A percentile compares a stretch with the other conserved stretches of the same genome.
phyloP scores from a whole-genome alignment of 2,888 invertebrate genomes.

The Horisme vitalbata region DNA sequence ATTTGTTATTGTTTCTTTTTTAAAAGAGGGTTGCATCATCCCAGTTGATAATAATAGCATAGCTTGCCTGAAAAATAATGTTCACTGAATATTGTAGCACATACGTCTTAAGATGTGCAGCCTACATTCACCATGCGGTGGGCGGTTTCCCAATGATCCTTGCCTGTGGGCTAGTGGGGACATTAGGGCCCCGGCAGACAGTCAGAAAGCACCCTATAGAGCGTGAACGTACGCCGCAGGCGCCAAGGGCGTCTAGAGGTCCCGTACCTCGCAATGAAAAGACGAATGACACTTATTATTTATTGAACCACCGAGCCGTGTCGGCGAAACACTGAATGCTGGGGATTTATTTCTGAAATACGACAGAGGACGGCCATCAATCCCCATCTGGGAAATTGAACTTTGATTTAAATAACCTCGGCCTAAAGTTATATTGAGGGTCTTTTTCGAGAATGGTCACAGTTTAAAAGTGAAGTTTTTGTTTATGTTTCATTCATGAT shows the following conservation, averaged over 20 bases:
- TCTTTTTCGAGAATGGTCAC: constrained; percentile 6
- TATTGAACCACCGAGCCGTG: constrained; percentile 47
- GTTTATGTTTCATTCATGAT: neutral
- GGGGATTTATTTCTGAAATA: constrained; percentile 49
- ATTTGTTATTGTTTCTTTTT: too few species aligned
- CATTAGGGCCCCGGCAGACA: neutral
- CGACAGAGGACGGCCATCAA: constrained; percentile 40
- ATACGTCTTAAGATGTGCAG: too few species aligned
- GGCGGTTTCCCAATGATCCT: too few species aligned
- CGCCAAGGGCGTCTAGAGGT: constrained; percentile 66
- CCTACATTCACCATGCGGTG: too few species aligned
- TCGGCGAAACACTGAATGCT: constrained; percentile 46
- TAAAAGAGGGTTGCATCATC: too few species aligned
- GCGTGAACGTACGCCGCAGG: constrained; percentile 14
- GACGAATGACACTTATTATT: constrained; percentile 64
- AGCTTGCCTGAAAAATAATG: too few species aligned
- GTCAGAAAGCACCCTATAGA: constrained; percentile 1
- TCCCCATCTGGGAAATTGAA: constrained; percentile 38
- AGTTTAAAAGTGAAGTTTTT: neutral
- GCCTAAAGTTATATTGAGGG: constrained; percentile 3
- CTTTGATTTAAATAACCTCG: constrained; percentile 28
- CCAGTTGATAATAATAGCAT: too few species aligned
- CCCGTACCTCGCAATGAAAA: constrained; percentile 46
- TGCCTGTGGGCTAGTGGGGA: too few species aligned
- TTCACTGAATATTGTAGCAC: too few species aligned